phyloP scores from a whole-genome alignment of 2,797 vertebrate genomes.

The Halcyon chelicuti region DNA sequence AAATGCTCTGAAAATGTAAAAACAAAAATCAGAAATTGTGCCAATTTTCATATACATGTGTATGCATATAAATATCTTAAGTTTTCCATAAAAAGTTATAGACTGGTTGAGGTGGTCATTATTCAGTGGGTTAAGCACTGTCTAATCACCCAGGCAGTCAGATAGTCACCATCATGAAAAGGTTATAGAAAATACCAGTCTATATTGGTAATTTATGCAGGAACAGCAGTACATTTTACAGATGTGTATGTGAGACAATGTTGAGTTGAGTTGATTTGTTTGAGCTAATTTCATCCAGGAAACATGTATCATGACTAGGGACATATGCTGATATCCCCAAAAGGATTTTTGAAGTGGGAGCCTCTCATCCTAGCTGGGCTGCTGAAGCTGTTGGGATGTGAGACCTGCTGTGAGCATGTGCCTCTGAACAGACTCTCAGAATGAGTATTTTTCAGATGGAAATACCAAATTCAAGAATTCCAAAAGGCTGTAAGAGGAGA shows the following conservation, averaged over 20 bases:
- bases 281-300: neutral
- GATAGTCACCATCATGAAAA: neutral
- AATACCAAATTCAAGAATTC: neutral
- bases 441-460: neutral
- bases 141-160: neutral
- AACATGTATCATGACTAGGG: neutral
- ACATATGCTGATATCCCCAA: neutral
- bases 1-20: neutral
- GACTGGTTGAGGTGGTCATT: neutral
- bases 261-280: neutral
- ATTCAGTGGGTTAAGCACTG: neutral
- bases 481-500: neutral
- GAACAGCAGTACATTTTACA: neutral
- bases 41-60: rapidly evolving
- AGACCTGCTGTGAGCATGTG: neutral
- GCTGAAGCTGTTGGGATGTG: neutral
- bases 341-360: neutral
- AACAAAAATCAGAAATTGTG: neutral
- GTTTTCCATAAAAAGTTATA: neutral
- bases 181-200: neutral
- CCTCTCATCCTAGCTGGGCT: neutral
- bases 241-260: neutral
- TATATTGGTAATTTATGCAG: neutral
- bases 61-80: neutral
- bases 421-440: neutral